Conservation (phyloP, 2,797 vertebrate genomes). For the Uromys caudimaculatus region DNA sequence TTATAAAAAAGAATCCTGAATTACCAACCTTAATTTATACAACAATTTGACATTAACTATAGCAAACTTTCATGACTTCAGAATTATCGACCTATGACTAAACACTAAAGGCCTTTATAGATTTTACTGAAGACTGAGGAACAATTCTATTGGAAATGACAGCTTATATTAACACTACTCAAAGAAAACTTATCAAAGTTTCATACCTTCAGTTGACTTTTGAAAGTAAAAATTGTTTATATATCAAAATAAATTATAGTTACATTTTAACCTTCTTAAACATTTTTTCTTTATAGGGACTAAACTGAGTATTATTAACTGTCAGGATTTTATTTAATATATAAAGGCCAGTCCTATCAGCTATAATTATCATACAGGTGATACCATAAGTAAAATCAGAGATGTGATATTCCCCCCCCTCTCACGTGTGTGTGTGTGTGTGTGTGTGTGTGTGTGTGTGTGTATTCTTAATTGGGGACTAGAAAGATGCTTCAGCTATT, state of each 20-base stretch:
- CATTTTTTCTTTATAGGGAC: neutral
- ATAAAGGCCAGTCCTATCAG: conserved; percentile 10
- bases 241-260: neutral
- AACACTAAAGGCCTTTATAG: neutral
- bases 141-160: neutral
- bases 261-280: neutral
- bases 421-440: too few relatives aligned
- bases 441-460: neutral
- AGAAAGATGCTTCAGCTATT: neutral
- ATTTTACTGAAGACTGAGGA: neutral
- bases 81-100: neutral
- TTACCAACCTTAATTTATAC: neutral
- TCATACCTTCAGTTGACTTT: conserved; percentile 13
- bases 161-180: neutral
- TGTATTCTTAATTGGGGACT: neutral
- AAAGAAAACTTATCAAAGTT: neutral
- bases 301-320: neutral
- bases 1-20: neutral
- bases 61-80: neutral
- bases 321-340: neutral
- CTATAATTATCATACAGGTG: neutral
- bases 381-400: neutral
- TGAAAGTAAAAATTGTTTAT: neutral
- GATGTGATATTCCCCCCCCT: neutral
- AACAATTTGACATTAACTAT: neutral